A percentile compares a stretch with the other conserved stretches of the same genome.
Evolutionary conservation across 1,140 invertebrate genomes (phyloP).

Genomic region (Steinernema khuongi): DNA sequence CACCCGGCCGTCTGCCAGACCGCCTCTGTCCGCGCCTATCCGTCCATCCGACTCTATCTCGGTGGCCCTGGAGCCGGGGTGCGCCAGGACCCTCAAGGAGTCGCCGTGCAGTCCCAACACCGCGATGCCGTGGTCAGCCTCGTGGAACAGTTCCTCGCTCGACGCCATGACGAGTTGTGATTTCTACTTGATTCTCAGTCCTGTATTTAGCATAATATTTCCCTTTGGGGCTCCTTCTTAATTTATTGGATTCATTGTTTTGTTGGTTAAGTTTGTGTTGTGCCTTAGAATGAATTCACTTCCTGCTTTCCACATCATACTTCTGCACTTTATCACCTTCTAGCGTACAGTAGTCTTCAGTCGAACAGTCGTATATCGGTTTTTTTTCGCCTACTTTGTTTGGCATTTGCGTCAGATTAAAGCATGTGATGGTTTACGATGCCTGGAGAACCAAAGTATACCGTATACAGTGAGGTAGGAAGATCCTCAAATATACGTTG

Average conservation of each 20-base stretch:
- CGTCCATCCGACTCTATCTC: conserved; percentile 37
- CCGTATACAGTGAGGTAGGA: no score
- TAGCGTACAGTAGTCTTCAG: background rate
- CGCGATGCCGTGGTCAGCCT: conserved; percentile 27
- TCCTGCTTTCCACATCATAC: background rate
- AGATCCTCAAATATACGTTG: no score
- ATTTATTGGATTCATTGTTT: conserved; percentile 8
- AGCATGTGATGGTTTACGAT: no score
- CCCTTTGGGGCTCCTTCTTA: background rate
- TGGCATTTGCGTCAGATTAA: no score
- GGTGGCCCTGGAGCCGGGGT: conserved; percentile 21
- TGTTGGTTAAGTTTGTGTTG: conserved; percentile 9
- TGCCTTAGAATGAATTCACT: background rate
- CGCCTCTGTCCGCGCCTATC: conserved; percentile 38
- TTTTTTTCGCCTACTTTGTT: no score
- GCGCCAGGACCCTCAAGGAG: conserved; percentile 31
- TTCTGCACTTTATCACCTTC: background rate
- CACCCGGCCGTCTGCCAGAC: conserved; percentile 36
- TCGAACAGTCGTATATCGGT: no score
- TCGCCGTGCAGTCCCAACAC: conserved; percentile 33
- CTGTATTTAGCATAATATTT: conserved; percentile 7
- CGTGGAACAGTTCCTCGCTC: conserved; percentile 28
- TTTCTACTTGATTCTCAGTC: conserved; percentile 15
- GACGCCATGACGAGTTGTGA: conserved; percentile 33
- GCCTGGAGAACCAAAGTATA: no score